Percentiles rank a stretch among this genome's conserved stretches.
Evolutionary conservation across 2,888 invertebrate genomes (phyloP).

Genomic region (Zele albiditarsus): DNA sequence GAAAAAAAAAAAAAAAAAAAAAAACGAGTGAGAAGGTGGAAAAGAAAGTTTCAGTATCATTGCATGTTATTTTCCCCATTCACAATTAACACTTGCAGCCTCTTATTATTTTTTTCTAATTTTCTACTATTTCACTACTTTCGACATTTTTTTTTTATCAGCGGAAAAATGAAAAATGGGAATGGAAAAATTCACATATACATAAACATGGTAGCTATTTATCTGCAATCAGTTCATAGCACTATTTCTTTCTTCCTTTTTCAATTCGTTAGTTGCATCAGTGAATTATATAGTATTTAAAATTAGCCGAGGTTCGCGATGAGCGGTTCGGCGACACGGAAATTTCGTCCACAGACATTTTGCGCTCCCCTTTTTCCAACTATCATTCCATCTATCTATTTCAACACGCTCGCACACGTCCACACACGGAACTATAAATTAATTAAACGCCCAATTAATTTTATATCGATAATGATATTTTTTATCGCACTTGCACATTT

Average conservation of each 20-base stretch:
- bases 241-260: not conserved
- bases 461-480: not conserved
- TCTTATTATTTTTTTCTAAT: too few species aligned
- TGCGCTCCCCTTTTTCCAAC: conserved; percentile 31
- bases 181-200: too few species aligned
- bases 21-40: not conserved
- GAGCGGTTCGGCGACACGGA: too few species aligned
- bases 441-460: not conserved
- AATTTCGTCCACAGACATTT: conserved; percentile 39
- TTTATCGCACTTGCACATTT: not conserved
- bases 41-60: too few species aligned
- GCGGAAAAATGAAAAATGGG: too few species aligned
- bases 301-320: conserved; percentile 63
- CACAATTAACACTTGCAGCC: too few species aligned
- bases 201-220: too few species aligned
- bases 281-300: conserved; percentile 72
- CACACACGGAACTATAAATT: not conserved
- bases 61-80: too few species aligned
- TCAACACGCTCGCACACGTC: not conserved
- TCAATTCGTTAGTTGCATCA: not conserved
- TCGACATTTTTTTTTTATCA: too few species aligned
- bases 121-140: too few species aligned
- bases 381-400: not conserved
- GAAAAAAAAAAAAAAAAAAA: not conserved
- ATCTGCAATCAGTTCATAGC: too few species aligned